Base-by-base conservation (phyloP, 2,113 vertebrate species). In the Gadus chalcogrammus region DNA sequence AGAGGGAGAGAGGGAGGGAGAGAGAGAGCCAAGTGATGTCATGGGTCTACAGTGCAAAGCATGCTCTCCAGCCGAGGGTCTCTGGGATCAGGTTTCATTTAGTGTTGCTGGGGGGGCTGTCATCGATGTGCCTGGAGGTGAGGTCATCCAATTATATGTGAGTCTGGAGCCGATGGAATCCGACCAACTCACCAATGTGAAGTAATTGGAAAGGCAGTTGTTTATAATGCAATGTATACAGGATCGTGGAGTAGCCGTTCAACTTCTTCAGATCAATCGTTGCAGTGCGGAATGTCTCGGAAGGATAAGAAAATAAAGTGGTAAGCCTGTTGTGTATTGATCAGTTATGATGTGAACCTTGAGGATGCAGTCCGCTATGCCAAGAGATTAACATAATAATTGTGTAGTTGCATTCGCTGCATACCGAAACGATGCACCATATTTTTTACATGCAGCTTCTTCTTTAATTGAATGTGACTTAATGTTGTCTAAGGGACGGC, bases 11-110 rank as follows among this genome's bases (percentile, higher is more conserved):
- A 71, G n/a, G n/a, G n/a, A n/a, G n/a, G n/a, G 69, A 20, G 55
- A 72, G 63, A 69, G 42, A 8, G 59, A 64, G 67, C 66, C 35
- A 65, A 73, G 65, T 85, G 84, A 89, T 80, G 86, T 90, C 88
- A 90, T 78, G 7, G 42, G 8, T 48, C 74, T 82, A 68, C 18
- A 68, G 68, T 68, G 80, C 85, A 81, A 88, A 70, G 85, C 72
- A 67, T 78, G 77, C 79, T 80, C 67, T 78, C 84, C 73, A 72
- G 79, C 70, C 9, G 69, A 81, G 79, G 84, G 82, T 82, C 82
- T 78, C 77, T 61, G 67, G 77, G 72, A 80, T 90, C 85, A 69
- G 67, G 75, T 90, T 91, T 86, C 87, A 77, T 82, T 84, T 72
- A 31, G 77, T 84, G 86, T 76, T 70, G 66, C 55, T 59, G 74